phyloP scores from a whole-genome alignment of 1,140 invertebrate genomes.

The Drosophila watanabei region DNA sequence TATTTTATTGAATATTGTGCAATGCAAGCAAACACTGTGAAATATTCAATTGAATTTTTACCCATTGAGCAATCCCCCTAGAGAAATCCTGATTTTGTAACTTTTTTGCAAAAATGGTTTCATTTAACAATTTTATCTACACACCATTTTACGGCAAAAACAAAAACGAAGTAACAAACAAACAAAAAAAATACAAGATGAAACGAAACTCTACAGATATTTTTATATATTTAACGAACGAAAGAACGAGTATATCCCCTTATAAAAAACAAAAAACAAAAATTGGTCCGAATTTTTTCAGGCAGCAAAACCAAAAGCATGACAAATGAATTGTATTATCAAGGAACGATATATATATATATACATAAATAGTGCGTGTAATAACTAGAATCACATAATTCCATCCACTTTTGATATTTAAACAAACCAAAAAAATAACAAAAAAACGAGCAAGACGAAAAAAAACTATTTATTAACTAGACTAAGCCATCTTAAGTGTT shows the following conservation, averaged over 20 bases:
- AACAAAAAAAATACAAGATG: background rate
- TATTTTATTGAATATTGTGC: slow-evolving; percentile 80
- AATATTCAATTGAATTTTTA: slow-evolving; percentile 51
- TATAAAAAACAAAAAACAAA: slow-evolving; percentile 7
- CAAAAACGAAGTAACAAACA: slow-evolving; percentile 27
- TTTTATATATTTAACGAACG: slow-evolving; percentile 43
- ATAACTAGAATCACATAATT: slow-evolving; percentile 84
- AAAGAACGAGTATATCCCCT: slow-evolving; percentile 33
- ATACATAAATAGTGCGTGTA: slow-evolving; percentile 67
- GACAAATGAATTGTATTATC: slow-evolving; percentile 52
- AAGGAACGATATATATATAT: slow-evolving; percentile 44
- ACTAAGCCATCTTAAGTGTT: slow-evolving; percentile 68
- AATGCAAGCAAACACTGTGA: slow-evolving; percentile 26
- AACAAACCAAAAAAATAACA: slow-evolving; percentile 57
- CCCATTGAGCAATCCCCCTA: slow-evolving; percentile 49
- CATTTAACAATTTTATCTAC: slow-evolving; percentile 62
- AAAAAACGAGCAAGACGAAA: slow-evolving; percentile 24
- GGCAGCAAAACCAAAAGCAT: slow-evolving; percentile 37
- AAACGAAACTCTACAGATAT: slow-evolving; percentile 47
- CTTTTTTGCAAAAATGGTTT: slow-evolving; percentile 57
- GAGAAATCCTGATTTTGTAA: slow-evolving; percentile 45
- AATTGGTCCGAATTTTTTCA: slow-evolving; percentile 50
- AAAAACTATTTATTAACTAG: slow-evolving; percentile 65
- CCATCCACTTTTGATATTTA: slow-evolving; percentile 84
- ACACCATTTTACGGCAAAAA: slow-evolving; percentile 43